A percentile compares a stretch with the other conserved stretches of the same genome.
Conservation (phyloP, 1,140 invertebrate genomes). For the Drosophila pectinifera region DNA sequence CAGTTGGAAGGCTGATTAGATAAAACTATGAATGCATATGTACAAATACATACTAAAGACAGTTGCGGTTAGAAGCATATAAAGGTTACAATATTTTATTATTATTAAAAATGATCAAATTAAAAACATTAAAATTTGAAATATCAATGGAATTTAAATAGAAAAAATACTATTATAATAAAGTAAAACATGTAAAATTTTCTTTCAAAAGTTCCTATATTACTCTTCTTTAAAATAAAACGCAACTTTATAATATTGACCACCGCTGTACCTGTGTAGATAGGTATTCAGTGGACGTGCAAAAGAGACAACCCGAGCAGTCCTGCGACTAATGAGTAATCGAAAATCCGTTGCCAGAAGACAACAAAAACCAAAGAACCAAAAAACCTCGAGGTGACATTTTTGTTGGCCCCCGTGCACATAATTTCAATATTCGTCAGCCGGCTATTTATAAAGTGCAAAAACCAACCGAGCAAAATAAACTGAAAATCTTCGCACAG, state of each 20-base stretch:
- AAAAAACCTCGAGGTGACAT: conserved; percentile 70
- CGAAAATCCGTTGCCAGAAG: conserved; percentile 34
- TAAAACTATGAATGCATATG: conserved; percentile 46
- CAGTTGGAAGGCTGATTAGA: conserved; percentile 62
- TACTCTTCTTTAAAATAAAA: neutral
- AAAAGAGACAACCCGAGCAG: conserved; percentile 12
- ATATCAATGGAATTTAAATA: neutral
- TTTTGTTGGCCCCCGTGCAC: conserved; percentile 77
- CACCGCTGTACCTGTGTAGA: neutral
- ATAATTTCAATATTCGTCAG: conserved; percentile 84
- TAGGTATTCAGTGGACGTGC: neutral
- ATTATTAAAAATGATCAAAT: neutral
- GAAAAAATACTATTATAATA: too few species aligned
- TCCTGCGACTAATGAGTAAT: conserved; percentile 63
- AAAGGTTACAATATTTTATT: neutral
- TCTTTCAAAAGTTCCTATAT: neutral
- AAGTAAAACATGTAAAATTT: too few species aligned
- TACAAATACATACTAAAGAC: conserved; percentile 1
- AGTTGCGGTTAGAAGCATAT: conserved; percentile 5
- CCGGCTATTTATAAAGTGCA: conserved; percentile 77
- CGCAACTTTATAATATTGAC: neutral
- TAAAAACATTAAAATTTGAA: too few species aligned
- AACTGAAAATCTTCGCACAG: conserved; percentile 67
- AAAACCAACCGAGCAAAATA: conserved; percentile 49
- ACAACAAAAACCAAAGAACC: conserved; percentile 23